phyloP scores from a whole-genome alignment of 2,113 vertebrate genomes.

The Nycticebus coucang region DNA sequence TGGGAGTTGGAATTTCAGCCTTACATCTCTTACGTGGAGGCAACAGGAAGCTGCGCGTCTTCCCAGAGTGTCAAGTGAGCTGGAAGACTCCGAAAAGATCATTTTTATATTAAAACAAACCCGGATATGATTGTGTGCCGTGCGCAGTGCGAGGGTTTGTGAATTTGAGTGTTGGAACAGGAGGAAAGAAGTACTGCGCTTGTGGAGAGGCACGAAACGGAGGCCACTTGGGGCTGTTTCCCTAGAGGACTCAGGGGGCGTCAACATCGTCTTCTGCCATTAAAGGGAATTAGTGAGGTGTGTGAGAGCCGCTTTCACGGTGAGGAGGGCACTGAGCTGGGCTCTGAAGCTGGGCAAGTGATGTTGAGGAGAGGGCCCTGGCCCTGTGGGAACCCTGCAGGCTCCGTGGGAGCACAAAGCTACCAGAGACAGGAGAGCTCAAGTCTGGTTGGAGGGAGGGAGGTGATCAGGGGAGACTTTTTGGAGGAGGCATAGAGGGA shows the following conservation, averaged over 20 bases:
- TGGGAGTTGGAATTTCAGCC: background rate
- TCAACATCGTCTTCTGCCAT: background rate
- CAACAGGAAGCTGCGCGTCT: background rate
- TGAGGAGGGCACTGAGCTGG: background rate
- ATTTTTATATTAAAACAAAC: background rate
- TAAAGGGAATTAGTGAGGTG: background rate
- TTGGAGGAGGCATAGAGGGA: background rate
- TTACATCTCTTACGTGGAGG: background rate
- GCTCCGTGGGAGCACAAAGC: no score
- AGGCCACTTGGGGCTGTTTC: background rate
- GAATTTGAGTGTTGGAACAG: background rate
- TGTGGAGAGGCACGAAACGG: background rate
- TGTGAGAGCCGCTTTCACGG: background rate
- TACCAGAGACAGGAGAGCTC: background rate
- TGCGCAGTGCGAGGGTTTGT: background rate
- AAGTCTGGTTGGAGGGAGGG: background rate
- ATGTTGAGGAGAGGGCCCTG: background rate
- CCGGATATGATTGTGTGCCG: background rate
- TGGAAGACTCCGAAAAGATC: background rate
- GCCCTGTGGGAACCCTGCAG: fast-evolving
- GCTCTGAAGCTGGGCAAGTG: background rate
- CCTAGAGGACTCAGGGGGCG: background rate
- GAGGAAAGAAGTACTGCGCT: background rate
- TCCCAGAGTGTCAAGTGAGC: background rate
- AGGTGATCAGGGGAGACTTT: background rate